Evolutionary conservation across 2,113 vertebrate species (phyloP).

Genomic region (Alethe diademata): DNA sequence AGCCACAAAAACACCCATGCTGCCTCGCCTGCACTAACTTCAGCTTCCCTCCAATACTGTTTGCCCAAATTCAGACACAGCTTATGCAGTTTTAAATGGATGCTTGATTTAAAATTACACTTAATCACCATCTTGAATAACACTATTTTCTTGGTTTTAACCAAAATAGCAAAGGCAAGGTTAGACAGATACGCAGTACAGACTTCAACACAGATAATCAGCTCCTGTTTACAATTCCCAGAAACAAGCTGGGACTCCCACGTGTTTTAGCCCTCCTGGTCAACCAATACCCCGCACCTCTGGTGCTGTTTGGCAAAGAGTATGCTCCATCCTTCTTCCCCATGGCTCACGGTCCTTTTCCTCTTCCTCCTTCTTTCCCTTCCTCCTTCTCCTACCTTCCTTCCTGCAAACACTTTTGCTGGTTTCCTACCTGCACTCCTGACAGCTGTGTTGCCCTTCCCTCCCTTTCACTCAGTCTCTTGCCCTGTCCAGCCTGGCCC

Average conservation of each 20-base stretch:
- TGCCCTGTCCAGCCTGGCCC: background rate
- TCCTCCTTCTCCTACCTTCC: background rate
- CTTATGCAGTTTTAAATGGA: background rate
- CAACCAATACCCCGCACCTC: background rate
- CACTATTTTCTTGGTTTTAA: background rate
- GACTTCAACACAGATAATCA: background rate
- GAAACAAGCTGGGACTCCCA: background rate
- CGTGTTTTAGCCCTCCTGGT: background rate
- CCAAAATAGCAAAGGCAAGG: background rate
- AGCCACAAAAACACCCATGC: background rate
- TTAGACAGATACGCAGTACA: background rate
- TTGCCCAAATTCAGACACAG: background rate
- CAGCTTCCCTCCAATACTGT: background rate
- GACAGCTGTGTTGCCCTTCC: background rate
- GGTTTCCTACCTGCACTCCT: background rate
- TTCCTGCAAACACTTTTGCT: background rate
- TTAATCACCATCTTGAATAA: background rate
- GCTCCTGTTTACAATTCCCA: background rate
- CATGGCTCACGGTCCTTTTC: background rate
- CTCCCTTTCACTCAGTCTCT: background rate
- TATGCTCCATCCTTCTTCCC: background rate
- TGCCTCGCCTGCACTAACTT: background rate
- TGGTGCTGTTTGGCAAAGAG: rapidly evolving
- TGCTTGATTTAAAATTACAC: background rate
- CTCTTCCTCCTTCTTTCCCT: background rate